A percentile compares a stretch with the other conserved stretches of the same genome.
phyloP scores from a whole-genome alignment of 2,888 invertebrate genomes.

The Hipparchia sbordonii region DNA sequence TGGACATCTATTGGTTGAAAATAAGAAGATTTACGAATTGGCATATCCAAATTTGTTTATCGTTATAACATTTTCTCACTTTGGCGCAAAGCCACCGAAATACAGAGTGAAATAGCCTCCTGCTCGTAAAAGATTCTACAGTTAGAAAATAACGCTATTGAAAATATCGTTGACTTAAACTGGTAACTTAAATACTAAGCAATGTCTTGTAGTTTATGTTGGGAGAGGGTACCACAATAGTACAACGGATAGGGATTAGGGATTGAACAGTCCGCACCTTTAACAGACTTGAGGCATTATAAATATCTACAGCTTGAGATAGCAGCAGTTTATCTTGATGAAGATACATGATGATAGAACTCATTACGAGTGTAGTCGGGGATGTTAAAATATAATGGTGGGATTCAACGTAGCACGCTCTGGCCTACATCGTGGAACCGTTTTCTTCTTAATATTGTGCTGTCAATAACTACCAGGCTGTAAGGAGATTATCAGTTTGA shows the following conservation, averaged over 20 bases:
- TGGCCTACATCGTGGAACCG: slow-evolving; percentile 5
- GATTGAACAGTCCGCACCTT: too few relatives aligned
- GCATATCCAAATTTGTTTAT: not conserved
- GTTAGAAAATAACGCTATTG: too few relatives aligned
- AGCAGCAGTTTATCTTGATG: not conserved
- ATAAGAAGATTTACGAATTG: not conserved
- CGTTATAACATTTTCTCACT: not conserved
- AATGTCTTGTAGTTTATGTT: too few relatives aligned
- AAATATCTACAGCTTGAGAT: not conserved
- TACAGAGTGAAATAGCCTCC: not conserved
- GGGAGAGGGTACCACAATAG: too few relatives aligned
- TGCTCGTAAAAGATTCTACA: not conserved
- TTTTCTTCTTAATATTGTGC: slow-evolving; percentile 18
- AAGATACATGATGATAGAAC: not conserved
- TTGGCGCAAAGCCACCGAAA: not conserved
- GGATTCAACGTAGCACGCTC: slow-evolving; percentile 2
- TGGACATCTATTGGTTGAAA: too few relatives aligned
- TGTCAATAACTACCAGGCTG: slow-evolving; percentile 13
- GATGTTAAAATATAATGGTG: not conserved
- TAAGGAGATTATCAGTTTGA: slow-evolving; percentile 14
- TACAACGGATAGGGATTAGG: too few relatives aligned
- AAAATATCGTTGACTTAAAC: too few relatives aligned
- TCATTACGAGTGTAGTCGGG: not conserved
- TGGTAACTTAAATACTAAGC: too few relatives aligned
- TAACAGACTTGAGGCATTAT: too few relatives aligned